Conservation (phyloP, 2,888 invertebrate genomes). For the Polyommatus iphigenia region DNA sequence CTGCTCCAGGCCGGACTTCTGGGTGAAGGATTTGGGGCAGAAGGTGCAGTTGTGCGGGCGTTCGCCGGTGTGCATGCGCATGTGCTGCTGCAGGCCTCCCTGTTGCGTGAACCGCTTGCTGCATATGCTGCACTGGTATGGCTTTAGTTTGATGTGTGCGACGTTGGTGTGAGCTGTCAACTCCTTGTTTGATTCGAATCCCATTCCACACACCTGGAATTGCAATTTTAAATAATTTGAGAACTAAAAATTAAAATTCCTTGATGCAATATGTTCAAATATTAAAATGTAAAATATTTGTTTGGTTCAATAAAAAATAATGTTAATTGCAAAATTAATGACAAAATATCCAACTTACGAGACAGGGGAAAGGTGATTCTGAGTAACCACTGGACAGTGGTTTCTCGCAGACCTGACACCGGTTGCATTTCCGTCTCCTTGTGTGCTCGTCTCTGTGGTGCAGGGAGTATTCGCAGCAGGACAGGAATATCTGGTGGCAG, state of each 20-base stretch:
- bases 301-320: not conserved
- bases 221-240: not conserved
- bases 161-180: constrained; percentile 54
- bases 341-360: constrained; percentile 49
- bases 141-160: constrained; percentile 60
- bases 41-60: constrained; percentile 64
- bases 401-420: constrained; percentile 74
- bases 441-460: constrained; percentile 68
- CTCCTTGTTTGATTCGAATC: constrained; percentile 51
- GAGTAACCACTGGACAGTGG: constrained; percentile 48
- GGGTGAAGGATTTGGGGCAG: constrained; percentile 70
- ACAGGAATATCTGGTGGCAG: constrained; percentile 74
- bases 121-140: constrained; percentile 63
- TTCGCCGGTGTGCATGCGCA: constrained; percentile 67
- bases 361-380: constrained; percentile 51
- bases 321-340: not conserved
- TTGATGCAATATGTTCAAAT: no score
- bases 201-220: constrained; percentile 57
- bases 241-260: no score
- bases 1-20: constrained; percentile 72
- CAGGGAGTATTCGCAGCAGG: constrained; percentile 71
- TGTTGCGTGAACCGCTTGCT: constrained; percentile 67
- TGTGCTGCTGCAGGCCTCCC: constrained; percentile 65
- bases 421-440: constrained; percentile 55
- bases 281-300: not conserved